Conservation (phyloP, 2,888 invertebrate species). For the Caenorhabditis panamensis region DNA sequence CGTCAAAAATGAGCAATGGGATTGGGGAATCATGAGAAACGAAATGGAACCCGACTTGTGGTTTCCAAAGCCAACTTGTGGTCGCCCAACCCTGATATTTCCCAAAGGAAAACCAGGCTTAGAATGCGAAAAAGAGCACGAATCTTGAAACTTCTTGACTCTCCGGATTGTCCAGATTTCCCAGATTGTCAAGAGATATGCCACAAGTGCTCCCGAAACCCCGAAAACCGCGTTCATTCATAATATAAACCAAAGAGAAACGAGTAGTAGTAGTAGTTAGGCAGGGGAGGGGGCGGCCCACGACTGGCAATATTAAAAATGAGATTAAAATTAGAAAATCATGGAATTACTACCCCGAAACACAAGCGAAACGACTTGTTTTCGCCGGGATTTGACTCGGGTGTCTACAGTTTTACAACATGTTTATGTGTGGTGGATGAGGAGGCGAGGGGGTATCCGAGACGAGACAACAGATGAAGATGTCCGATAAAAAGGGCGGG, state of each 20-base stretch:
- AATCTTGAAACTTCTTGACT: constrained; percentile 34
- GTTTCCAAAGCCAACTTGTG: constrained; percentile 48
- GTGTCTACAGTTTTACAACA: constrained; percentile 45
- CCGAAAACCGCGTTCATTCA: constrained; percentile 32
- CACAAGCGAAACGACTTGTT: constrained; percentile 21
- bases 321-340: constrained; percentile 25
- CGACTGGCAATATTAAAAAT: constrained; percentile 3
- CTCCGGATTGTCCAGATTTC: not conserved
- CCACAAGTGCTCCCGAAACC: not conserved
- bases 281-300: constrained; percentile 14
- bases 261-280: constrained; percentile 1
- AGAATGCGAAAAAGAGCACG: constrained; percentile 3
- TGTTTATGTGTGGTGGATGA: constrained; percentile 33
- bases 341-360: constrained; percentile 1
- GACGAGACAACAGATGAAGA: constrained; percentile 42
- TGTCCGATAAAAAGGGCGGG: constrained; percentile 54
- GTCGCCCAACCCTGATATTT: constrained; percentile 26
- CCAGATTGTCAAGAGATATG: constrained; percentile 29
- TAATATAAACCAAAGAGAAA: constrained; percentile 10
- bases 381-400: too few relatives aligned
- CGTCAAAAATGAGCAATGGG: constrained; percentile 42
- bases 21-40: constrained; percentile 27
- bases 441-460: constrained; percentile 11
- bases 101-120: constrained; percentile 37
- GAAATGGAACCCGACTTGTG: constrained; percentile 26